These are phyloP conservation scores for Atherinomorus stipes DNA, from an alignment of 2,113 vertebrate genomes.

Conservation along the genomic window DNA sequence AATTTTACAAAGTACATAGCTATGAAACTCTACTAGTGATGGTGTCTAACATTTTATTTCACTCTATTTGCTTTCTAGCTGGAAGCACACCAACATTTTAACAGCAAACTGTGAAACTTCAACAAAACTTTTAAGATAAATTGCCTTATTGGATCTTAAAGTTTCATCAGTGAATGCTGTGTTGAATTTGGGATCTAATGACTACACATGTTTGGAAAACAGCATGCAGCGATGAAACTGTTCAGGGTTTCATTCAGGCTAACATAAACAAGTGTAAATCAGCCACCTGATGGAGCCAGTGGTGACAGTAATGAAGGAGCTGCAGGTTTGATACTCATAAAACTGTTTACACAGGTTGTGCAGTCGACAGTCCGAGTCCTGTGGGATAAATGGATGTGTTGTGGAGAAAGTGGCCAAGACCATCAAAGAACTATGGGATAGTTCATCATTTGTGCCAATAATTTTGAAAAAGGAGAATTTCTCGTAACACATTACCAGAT, in stretches of 20 bases:
- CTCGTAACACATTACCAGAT: background rate
- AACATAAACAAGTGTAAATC: slow-evolving; percentile 29
- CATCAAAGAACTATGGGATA: background rate
- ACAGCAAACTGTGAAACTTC: background rate
- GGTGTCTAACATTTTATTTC: background rate
- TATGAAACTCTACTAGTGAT: too few species aligned
- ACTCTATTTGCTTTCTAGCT: background rate
- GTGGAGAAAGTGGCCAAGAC: slow-evolving; percentile 10
- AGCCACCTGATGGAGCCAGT: background rate
- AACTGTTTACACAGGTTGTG: slow-evolving; percentile 45
- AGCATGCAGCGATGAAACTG: slow-evolving; percentile 25
- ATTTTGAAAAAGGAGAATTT: background rate
- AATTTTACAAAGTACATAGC: background rate
- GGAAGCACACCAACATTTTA: background rate
- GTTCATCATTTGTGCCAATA: background rate
- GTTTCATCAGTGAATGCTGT: background rate
- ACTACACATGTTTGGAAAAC: background rate
- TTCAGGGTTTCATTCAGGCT: slow-evolving; percentile 20
- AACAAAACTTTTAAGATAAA: background rate
- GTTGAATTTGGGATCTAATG: background rate
- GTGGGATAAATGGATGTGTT: slow-evolving; percentile 27
- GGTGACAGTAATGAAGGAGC: slow-evolving; percentile 28
- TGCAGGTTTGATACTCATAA: slow-evolving; percentile 13
- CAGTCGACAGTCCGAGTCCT: background rate
- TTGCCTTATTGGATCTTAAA: background rate